Percentiles rank a stretch among this genome's conserved stretches.
Conservation (phyloP, 2,797 vertebrate species). For the Aphelocoma californica region DNA sequence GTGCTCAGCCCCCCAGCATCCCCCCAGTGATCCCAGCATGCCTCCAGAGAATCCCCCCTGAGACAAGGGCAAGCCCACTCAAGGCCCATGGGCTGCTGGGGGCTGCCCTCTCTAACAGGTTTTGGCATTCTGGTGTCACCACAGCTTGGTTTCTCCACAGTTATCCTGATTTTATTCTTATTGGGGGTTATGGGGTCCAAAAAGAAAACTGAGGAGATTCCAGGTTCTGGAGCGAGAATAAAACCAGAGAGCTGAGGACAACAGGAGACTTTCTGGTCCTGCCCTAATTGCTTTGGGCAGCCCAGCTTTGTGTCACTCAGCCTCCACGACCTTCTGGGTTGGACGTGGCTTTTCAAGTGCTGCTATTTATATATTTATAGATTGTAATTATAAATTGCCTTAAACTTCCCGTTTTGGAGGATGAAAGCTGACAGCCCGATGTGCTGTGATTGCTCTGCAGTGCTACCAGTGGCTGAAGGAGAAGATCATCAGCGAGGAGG, state of each 20-base stretch:
- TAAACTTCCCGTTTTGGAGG: fast-evolving
- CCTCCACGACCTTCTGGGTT: fast-evolving
- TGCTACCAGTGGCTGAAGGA: slow-evolving; percentile 99
- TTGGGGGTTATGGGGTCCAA: fast-evolving
- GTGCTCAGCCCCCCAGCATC: not conserved
- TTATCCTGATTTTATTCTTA: not conserved
- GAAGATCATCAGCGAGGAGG: slow-evolving; percentile 95
- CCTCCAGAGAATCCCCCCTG: not conserved
- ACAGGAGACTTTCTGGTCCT: fast-evolving
- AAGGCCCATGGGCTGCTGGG: not conserved
- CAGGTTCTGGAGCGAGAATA: not conserved
- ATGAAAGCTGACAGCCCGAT: not conserved
- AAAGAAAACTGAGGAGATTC: not conserved
- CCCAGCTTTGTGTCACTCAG: too few relatives aligned
- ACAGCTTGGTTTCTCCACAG: not conserved
- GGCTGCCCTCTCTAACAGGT: too few relatives aligned
- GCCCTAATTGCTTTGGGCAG: not conserved
- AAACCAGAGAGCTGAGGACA: not conserved
- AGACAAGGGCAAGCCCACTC: not conserved
- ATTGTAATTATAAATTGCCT: not conserved
- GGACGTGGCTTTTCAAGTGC: not conserved
- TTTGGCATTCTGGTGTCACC: not conserved
- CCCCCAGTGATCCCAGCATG: not conserved
- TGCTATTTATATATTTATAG: not conserved
- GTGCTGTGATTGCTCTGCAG: slow-evolving; percentile 67